A percentile compares a stretch with the other conserved stretches of the same genome.
Evolutionary conservation across 2,888 invertebrate genomes (phyloP).

Genomic region (Caenorhabditis drosophilae): DNA sequence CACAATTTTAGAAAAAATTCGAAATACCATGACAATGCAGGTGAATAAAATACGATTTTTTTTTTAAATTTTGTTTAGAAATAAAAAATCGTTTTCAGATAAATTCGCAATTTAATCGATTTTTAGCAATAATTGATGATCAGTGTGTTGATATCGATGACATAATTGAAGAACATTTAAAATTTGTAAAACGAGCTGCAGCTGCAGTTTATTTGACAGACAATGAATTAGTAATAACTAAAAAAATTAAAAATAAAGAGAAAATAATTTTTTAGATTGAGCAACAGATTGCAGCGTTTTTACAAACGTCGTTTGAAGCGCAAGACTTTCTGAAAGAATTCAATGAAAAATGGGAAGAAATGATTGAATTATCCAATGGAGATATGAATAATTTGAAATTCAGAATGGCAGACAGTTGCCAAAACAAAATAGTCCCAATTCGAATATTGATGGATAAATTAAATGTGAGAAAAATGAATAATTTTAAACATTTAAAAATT

Average conservation of each 20-base stretch:
- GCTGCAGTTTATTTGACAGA: slow-evolving; percentile 5
- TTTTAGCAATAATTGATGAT: slow-evolving; percentile 33
- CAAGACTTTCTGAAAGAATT: slow-evolving; percentile 18
- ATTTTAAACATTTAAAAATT: too few species aligned
- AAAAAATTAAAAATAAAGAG: too few species aligned
- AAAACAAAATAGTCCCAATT: slow-evolving; percentile 8
- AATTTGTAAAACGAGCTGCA: slow-evolving; percentile 8
- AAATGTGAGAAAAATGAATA: too few species aligned
- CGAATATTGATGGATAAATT: slow-evolving; percentile 17
- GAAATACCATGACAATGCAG: slow-evolving; percentile 9
- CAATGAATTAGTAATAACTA: slow-evolving; percentile 14
- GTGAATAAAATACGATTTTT: too few species aligned
- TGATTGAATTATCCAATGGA: slow-evolving; percentile 1
- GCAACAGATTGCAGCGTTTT: slow-evolving; percentile 13
- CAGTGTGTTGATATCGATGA: slow-evolving; percentile 30
- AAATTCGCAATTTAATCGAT: not conserved
- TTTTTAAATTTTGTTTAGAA: too few species aligned
- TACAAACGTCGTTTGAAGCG: slow-evolving; percentile 24
- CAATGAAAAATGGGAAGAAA: slow-evolving; percentile 9
- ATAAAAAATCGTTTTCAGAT: too few species aligned
- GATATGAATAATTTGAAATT: slow-evolving; percentile 26
- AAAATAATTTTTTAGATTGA: too few species aligned
- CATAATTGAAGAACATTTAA: slow-evolving; percentile 20
- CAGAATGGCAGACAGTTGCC: slow-evolving; percentile 22
- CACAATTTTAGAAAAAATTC: slow-evolving; percentile 8